These are phyloP conservation scores for Ceratotherium simum DNA, from an alignment of 2,113 vertebrate species.

Conservation along the genomic window DNA sequence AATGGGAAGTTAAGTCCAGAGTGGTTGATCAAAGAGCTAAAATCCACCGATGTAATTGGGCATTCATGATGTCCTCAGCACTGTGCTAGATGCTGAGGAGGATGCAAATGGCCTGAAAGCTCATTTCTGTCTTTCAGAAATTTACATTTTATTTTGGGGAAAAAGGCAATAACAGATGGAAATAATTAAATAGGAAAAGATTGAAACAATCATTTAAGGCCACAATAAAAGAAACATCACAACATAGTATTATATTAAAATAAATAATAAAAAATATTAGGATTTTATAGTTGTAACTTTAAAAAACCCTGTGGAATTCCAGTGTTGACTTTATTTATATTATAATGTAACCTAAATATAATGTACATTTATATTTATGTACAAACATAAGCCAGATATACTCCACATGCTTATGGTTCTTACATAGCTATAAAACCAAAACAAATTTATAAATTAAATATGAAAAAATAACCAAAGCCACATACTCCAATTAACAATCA, in stretches of 20 bases:
- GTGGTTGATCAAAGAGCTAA: background rate
- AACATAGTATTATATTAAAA: background rate
- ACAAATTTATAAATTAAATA: conserved; percentile 40
- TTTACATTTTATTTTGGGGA: background rate
- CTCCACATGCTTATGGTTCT: background rate
- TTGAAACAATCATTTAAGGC: background rate
- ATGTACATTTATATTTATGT: background rate
- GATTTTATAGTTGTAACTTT: conserved; percentile 16
- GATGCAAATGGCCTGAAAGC: background rate
- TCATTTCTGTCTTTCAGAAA: background rate
- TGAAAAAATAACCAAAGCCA: background rate
- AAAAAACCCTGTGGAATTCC: background rate
- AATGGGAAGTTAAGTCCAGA: background rate
- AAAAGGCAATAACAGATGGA: background rate
- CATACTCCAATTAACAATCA: background rate
- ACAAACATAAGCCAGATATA: background rate
- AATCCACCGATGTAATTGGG: background rate
- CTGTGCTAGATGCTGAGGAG: background rate
- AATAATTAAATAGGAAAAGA: conserved; percentile 47
- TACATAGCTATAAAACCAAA: background rate
- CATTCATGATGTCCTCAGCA: background rate
- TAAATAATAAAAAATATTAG: background rate
- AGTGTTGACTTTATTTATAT: conserved; percentile 17
- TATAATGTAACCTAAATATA: background rate
- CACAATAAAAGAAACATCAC: conserved; percentile 29